phyloP scores from a whole-genome alignment of 35 echinoderm and acorn worm species.

The Heliocidaris erythrogramma region DNA sequence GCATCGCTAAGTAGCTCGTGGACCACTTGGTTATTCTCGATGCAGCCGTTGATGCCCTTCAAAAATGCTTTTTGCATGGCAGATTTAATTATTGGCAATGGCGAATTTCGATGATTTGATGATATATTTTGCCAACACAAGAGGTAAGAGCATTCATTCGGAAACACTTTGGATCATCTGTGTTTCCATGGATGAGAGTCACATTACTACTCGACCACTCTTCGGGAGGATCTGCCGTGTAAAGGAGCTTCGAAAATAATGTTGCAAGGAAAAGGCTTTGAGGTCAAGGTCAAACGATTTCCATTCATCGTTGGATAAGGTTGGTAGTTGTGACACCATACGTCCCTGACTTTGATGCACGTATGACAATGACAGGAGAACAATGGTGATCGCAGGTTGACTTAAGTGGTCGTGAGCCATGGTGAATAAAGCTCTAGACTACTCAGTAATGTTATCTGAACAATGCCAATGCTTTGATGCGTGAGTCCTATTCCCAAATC shows the following conservation, averaged over 20 bases:
- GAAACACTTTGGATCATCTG: background rate
- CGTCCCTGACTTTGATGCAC: too few species aligned
- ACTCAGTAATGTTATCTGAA: too few species aligned
- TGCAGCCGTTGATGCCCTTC: constrained; percentile 40
- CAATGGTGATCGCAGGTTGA: too few species aligned
- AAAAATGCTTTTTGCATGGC: constrained; percentile 34
- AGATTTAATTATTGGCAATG: background rate
- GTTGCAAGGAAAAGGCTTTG: background rate
- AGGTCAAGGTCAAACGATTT: too few species aligned
- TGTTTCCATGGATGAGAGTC: background rate
- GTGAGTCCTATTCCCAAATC: too few species aligned
- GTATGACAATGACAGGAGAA: too few species aligned
- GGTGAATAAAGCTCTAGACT: too few species aligned
- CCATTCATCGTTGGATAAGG: too few species aligned
- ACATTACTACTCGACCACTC: background rate
- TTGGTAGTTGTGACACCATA: too few species aligned
- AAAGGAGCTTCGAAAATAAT: too few species aligned
- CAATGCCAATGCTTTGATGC: too few species aligned
- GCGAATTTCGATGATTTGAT: background rate
- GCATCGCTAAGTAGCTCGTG: constrained; percentile 11
- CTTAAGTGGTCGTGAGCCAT: too few species aligned
- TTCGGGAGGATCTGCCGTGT: background rate
- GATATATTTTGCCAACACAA: constrained; percentile 3
- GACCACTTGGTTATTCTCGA: background rate
- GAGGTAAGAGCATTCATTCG: background rate